These are phyloP conservation scores for Cydia strobilella DNA, from an alignment of 1,140 invertebrate genomes.

Conservation along the genomic window DNA sequence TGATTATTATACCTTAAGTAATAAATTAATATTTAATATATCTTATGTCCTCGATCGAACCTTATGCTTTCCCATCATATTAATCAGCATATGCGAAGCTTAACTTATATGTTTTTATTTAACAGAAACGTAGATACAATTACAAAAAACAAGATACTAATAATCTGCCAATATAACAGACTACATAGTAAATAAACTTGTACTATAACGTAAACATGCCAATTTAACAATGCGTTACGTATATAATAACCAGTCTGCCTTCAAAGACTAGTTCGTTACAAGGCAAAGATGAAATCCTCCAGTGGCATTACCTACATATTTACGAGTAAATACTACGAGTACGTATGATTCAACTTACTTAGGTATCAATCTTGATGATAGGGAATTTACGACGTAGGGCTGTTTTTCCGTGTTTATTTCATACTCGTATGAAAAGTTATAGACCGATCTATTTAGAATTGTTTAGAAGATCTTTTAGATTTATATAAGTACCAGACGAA, in stretches of 20 bases:
- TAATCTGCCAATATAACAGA: background rate
- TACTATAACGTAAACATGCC: background rate
- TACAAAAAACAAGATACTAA: background rate
- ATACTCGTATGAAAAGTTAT: too few species aligned
- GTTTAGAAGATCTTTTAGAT: too few species aligned
- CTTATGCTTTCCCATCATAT: too few species aligned
- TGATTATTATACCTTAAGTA: too few species aligned
- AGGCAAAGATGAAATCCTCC: background rate
- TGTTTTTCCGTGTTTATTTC: background rate
- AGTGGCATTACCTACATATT: background rate
- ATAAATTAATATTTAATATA: too few species aligned
- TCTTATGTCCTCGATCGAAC: too few species aligned
- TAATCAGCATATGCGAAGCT: background rate
- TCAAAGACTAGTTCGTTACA: conserved; percentile 13
- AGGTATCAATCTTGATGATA: too few species aligned
- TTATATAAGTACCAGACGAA: too few species aligned
- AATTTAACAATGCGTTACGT: background rate
- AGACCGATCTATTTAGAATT: too few species aligned
- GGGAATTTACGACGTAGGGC: background rate
- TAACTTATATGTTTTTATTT: too few species aligned
- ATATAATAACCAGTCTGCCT: background rate
- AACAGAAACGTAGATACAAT: background rate
- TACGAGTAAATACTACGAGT: background rate
- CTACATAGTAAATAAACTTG: background rate
- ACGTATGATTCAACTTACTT: background rate